A percentile compares a stretch with the other conserved stretches of the same genome.
Evolutionary conservation across 2,797 vertebrate species (phyloP).

Genomic region (Pachyuromys duprasi): DNA sequence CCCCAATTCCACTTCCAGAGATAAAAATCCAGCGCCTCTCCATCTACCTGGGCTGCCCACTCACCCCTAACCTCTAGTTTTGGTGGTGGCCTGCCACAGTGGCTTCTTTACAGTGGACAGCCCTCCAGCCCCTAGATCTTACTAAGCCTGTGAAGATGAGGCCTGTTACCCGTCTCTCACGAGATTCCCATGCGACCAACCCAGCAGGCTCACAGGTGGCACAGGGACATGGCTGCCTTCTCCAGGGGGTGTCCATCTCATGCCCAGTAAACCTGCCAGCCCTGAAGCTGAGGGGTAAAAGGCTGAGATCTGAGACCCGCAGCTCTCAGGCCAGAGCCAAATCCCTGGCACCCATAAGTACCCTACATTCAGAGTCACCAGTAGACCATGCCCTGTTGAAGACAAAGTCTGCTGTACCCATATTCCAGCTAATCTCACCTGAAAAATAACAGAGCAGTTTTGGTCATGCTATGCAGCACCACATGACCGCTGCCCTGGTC

Average conservation of each 20-base stretch:
- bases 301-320: neutral
- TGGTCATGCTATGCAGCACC: neutral
- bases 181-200: neutral
- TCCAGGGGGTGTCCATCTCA: neutral
- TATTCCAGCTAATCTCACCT: neutral
- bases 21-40: neutral
- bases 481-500: neutral
- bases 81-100: neutral
- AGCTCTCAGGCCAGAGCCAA: neutral
- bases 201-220: neutral
- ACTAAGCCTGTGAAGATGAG: neutral
- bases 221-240: accelerated
- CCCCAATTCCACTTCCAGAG: no score
- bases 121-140: neutral
- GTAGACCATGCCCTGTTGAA: accelerated
- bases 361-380: neutral
- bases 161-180: neutral
- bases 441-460: neutral
- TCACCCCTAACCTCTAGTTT: neutral
- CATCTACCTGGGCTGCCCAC: neutral
- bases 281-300: neutral
- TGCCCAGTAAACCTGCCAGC: neutral
- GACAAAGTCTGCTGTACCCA: neutral
- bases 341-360: neutral
- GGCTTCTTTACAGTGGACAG: neutral